Base-by-base conservation (phyloP, 2,113 vertebrate species). In the Lates calcarifer region DNA sequence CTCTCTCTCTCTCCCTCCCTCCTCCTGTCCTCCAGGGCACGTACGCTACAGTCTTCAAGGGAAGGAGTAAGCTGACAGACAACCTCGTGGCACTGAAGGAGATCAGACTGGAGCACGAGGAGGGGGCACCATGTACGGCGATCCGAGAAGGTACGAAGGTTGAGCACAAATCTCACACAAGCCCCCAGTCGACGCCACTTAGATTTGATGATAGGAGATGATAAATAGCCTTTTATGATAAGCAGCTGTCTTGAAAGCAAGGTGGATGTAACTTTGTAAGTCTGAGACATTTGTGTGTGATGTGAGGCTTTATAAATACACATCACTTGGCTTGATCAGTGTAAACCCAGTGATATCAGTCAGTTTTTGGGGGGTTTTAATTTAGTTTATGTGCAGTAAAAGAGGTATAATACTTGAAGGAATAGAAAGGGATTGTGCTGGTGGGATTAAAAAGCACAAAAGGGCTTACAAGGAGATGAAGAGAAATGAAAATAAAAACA, bases 61-160 rank as follows among this genome's bases (percentile, higher is more conserved):
- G 98, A 81, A 95, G 98, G 89, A 99, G 98, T 93, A 99, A 99
- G 90, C 81, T 99, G 91, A 99, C 98, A 3, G 98, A 99, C 93
- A 99, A 99, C 88, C 93, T 99, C 31, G 98, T 99, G 92, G 98
- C 97, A 29, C 93, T 99, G 91, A 99, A 99, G 92, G 98, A 98
- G 94, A 98, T 99, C 77, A 93, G 98, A 17, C 92, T 99, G 81
- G 98, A 99, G 83, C 98, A 99, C 3, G 98, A 99, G 90, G 98
- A 99, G 79, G 98, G 98, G 58, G 97, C 97, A 2, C 97, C 97
- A 0, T 98, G 98, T 86, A 98, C 97, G 55, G 97, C 97, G 45
- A 99, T 99, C 88, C 94, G 98, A 95, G 98, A 99, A 96, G 98
- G 98, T 98, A 90, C 47, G 61, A 35, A 11, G 29, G 12, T 68